phyloP scores from a whole-genome alignment of 2,888 invertebrate genomes.

The Nematopogon swammerdamellus region DNA sequence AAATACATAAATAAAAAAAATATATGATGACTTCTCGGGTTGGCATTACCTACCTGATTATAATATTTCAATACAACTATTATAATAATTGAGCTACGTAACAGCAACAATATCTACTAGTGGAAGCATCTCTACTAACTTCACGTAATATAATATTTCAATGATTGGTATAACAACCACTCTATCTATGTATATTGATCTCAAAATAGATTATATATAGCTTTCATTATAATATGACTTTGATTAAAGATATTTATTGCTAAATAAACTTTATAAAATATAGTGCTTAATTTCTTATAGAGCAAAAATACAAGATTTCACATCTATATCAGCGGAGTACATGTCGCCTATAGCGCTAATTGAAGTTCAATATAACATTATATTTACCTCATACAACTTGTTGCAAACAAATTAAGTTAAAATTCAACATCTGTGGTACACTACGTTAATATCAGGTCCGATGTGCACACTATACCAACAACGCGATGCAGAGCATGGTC shows the following conservation, averaged over 20 bases:
- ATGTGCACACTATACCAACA: too few species aligned
- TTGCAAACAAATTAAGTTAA: too few species aligned
- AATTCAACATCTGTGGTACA: too few species aligned
- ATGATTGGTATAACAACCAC: not conserved
- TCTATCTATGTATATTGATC: not conserved
- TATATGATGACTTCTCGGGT: too few species aligned
- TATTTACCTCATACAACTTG: conserved; percentile 4
- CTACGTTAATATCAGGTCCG: conserved; percentile 1
- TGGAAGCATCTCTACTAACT: not conserved
- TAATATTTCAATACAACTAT: too few species aligned
- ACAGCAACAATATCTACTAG: not conserved
- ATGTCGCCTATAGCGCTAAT: conserved; percentile 3
- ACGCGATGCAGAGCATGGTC: too few species aligned
- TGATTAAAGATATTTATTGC: not conserved
- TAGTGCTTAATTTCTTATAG: not conserved
- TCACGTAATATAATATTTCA: not conserved
- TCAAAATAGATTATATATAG: conserved; percentile 1
- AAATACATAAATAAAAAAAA: too few species aligned
- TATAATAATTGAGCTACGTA: not conserved
- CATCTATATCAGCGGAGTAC: conserved; percentile 6
- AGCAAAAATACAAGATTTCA: not conserved
- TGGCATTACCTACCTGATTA: too few species aligned
- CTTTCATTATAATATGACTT: not conserved
- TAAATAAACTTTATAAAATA: not conserved
- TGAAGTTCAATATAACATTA: conserved; percentile 12